Base-by-base conservation (phyloP, 1,140 invertebrate genomes). In the Wiebesia pumilae region DNA sequence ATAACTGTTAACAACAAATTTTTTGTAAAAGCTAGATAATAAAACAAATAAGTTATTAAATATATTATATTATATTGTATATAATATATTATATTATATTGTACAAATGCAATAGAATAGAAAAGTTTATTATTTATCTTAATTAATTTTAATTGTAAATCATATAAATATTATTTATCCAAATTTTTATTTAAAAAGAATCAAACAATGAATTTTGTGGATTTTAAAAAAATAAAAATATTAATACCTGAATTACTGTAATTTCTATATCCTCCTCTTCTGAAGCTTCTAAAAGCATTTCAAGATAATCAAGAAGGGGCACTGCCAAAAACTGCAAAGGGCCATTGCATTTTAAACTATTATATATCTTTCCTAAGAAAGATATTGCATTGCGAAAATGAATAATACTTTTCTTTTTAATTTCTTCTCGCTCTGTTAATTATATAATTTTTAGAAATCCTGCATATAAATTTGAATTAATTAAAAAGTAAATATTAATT, bases 191-290 rank as follows among this genome's bases (percentile, higher is more conserved):
- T 47, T 47, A 7, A 47, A 47, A 47, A 47, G 12, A 7, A 47
- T 7, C 4, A 47, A 47, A 47, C 4, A 47, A 47, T 47, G 12
- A 47, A 47, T 47, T 12, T 47, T 47, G 12, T 47, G 12, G 43
- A 7, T 12, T 47, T 47, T 47, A 47, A 35, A 38, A 21, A 19
- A 35, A 3, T 16, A 71, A 38, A 35, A 38, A 47, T 54, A 3
- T 71, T 24, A 80, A 33, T 87, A 88, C 86, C 84, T 86, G 82
- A 27, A n/a, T 80, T 51, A 81, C 79, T 51, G 80, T 75, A 24
- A 90, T 43, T 67, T 88, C 87, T 58, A 90, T 88, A 71, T 90
- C 88, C 30, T 88, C 87, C 73, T 89, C 88, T 79, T 87, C 86
- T 3, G 86, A 75, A 51, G 54, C 30, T 33, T 88, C 85, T 30